These are phyloP conservation scores for Caenorhabditis becei DNA, from an alignment of 2,888 invertebrate species.

Conservation along the genomic window DNA sequence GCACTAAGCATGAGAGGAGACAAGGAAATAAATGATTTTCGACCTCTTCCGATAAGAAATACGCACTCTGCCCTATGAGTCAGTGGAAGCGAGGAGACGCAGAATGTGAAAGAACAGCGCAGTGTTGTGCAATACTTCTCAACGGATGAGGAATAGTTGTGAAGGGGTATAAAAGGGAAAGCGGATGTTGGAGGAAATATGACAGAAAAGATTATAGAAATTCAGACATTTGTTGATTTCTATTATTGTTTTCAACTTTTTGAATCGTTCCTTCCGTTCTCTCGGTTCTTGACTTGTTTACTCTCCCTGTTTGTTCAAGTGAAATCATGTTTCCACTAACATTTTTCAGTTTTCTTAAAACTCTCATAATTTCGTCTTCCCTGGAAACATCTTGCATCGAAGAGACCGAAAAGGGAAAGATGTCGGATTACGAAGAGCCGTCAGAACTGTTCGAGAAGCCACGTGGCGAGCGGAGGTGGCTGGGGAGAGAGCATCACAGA, in stretches of 20 bases:
- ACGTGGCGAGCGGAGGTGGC: constrained; percentile 45
- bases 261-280: no score
- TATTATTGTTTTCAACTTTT: no score
- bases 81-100: no score
- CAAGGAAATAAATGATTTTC: no score
- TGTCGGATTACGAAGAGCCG: constrained; percentile 31
- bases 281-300: no score
- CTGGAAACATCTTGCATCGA: constrained; percentile 20
- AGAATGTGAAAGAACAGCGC: constrained; percentile 1
- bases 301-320: no score
- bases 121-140: constrained; percentile 51
- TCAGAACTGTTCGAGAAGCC: constrained; percentile 36
- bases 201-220: neutral
- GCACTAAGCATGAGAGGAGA: no score
- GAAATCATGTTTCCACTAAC: no score
- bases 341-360: constrained; percentile 1
- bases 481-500: constrained; percentile 27
- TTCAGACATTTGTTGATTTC: no score
- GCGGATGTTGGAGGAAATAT: neutral
- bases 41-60: no score
- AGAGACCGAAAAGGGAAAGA: neutral
- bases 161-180: constrained; percentile 24
- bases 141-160: constrained; percentile 17
- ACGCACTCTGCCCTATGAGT: no score
- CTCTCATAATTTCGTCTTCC: constrained; percentile 14